Evolutionary conservation across 2,888 invertebrate genomes (phyloP).

Genomic region (Galerucella calmariensis): DNA sequence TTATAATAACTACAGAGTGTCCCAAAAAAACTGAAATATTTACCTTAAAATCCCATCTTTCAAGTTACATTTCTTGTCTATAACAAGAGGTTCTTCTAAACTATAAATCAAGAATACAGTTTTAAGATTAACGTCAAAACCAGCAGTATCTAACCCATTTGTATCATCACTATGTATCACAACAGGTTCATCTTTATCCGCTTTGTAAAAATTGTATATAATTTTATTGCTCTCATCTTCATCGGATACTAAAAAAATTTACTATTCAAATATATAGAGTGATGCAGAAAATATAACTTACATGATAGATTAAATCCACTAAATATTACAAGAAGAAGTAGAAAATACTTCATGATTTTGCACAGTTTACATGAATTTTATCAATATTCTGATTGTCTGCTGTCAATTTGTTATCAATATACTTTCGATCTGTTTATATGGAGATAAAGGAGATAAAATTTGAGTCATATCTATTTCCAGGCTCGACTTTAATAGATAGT

Average conservation of each 20-base stretch:
- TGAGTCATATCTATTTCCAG: not conserved
- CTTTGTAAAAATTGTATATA: constrained; percentile 8
- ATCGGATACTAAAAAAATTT: not conserved
- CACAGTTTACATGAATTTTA: not conserved
- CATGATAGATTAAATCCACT: not conserved
- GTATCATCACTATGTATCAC: not conserved
- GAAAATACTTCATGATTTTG: not conserved
- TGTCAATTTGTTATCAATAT: not conserved
- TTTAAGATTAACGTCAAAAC: not conserved
- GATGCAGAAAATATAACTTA: not conserved
- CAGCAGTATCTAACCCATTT: not conserved
- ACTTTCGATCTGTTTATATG: not conserved
- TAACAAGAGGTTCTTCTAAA: not conserved
- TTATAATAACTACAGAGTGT: no score
- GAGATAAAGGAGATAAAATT: not conserved
- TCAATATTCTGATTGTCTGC: not conserved
- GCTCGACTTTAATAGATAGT: no score
- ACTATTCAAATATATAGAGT: not conserved
- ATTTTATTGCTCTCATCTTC: not conserved
- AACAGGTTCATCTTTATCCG: not conserved
- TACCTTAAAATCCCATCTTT: constrained; percentile 1
- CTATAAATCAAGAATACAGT: constrained; percentile 7
- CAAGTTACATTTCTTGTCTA: constrained; percentile 2
- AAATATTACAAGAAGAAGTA: not conserved
- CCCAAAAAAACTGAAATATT: not conserved